Base-by-base conservation (phyloP, 2,888 invertebrate species). In the Ichneumon xanthorius region DNA sequence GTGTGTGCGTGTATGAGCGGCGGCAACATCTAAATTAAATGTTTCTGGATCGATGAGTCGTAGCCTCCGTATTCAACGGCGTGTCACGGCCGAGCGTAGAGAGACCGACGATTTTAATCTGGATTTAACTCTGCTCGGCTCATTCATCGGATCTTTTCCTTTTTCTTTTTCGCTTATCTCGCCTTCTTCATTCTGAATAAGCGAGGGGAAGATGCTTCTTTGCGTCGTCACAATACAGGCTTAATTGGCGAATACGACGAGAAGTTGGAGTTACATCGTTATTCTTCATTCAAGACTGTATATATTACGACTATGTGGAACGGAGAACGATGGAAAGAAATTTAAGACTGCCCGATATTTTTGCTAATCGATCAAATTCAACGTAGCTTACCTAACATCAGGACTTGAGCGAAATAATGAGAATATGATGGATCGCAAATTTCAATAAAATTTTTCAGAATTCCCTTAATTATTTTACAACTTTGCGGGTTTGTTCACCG, bases 11-110 rank as follows among this genome's bases (percentile, higher is more conserved):
- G 61, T 71, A 65, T 61, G 81, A 61, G 19, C 72, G 48, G 58
- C 77, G 77, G 72, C 72, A 89, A 91, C 91, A 88, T 92, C 92
- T 92, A 90, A 91, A 92, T 92, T 91, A 92, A 92, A 92, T 91
- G 88, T 92, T 92, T 92, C 91, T 90, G 91, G 91, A 91, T 91
- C 91, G 89, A 89, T 89, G 90, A 89, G 89, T 87, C 89, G 85
- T 30, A 67, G 65, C 87, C 68, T 26, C 61, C 71, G 89, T 88
- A 89, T 91, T 91, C 89, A 91, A 87, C 85, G 72, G 78, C 89
- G 87, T 89, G 89, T 91, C 89, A 89, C 87, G 88, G 78, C 88
- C 87, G 88, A 61, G 61, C 16, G 63, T 11, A 50, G 63, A 61
- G 80, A 40, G 77, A 72, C 48, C 76, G 55, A 40, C 81, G 88